A percentile compares a stretch with the other conserved stretches of the same genome.
phyloP scores from a whole-genome alignment of 2,113 vertebrate genomes.

The Hirundichthys speculiger region DNA sequence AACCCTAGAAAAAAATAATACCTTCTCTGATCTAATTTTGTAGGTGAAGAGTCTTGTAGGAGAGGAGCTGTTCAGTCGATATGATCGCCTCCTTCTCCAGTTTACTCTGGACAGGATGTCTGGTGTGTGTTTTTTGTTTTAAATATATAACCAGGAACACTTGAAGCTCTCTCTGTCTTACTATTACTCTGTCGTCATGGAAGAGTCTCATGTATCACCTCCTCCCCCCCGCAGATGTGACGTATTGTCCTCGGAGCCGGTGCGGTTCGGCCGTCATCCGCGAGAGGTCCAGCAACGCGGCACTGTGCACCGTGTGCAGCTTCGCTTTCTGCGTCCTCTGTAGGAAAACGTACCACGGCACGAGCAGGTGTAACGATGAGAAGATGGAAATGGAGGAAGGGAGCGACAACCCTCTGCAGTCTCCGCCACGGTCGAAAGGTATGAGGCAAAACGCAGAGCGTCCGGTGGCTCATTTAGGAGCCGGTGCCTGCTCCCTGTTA shows the following conservation, averaged over 20 bases:
- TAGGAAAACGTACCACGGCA: slow-evolving; percentile 86
- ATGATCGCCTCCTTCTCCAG: slow-evolving; percentile 91
- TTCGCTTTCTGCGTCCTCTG: slow-evolving; percentile 90
- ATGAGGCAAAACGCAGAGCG: neutral
- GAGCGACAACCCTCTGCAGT: neutral
- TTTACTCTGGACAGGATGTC: slow-evolving; percentile 89
- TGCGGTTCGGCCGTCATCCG: slow-evolving; percentile 85
- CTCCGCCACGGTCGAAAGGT: slow-evolving; percentile 5
- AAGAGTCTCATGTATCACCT: no score
- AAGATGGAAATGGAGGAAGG: accelerated
- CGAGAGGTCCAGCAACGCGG: slow-evolving; percentile 83
- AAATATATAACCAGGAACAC: neutral
- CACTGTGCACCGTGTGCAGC: slow-evolving; percentile 84
- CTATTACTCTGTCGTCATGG: neutral
- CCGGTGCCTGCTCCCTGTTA: neutral
- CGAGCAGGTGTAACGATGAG: slow-evolving; percentile 74
- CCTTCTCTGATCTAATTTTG: neutral
- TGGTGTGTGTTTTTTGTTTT: slow-evolving; percentile 48
- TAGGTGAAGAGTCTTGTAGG: slow-evolving; percentile 88
- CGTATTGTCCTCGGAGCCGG: slow-evolving; percentile 84
- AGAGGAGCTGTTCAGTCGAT: slow-evolving; percentile 87
- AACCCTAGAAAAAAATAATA: no score
- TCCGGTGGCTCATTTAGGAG: neutral
- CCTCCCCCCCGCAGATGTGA: slow-evolving; percentile 73
- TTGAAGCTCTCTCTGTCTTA: neutral